Conservation (phyloP, 2,797 vertebrate species). For the Myripristis jacobus region DNA sequence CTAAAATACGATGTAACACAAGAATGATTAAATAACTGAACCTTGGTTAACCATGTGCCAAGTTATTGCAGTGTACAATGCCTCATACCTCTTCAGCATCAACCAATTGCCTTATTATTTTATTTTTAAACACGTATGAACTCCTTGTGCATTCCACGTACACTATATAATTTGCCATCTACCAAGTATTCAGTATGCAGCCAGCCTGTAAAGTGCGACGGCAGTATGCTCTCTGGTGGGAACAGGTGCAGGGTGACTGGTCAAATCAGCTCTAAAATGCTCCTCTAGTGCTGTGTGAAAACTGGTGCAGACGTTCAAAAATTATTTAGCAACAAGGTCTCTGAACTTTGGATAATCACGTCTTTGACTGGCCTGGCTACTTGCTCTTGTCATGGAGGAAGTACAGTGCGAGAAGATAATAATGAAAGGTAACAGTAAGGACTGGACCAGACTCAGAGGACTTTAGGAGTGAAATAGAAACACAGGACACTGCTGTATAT, state of each 20-base stretch:
- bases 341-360: too few relatives aligned
- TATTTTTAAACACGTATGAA: constrained; percentile 12
- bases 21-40: constrained; percentile 34
- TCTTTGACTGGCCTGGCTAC: too few relatives aligned
- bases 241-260: constrained; percentile 45
- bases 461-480: too few relatives aligned
- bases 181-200: constrained; percentile 19
- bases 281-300: constrained; percentile 1
- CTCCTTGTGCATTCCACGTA: constrained; percentile 19
- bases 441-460: too few relatives aligned
- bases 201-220: constrained; percentile 31
- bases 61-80: constrained; percentile 6
- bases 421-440: too few relatives aligned
- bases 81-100: background rate
- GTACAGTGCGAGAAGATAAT: too few relatives aligned
- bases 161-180: constrained; percentile 7
- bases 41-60: constrained; percentile 3
- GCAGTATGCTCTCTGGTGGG: constrained; percentile 18
- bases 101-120: background rate
- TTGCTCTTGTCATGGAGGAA: too few relatives aligned
- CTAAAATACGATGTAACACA: constrained; percentile 11
- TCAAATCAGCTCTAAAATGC: constrained; percentile 38
- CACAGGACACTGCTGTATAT: too few relatives aligned
- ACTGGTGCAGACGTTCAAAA: background rate
- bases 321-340: too few relatives aligned